Conservation (phyloP, 2,888 invertebrate genomes). For the Pterostichus madidus region DNA sequence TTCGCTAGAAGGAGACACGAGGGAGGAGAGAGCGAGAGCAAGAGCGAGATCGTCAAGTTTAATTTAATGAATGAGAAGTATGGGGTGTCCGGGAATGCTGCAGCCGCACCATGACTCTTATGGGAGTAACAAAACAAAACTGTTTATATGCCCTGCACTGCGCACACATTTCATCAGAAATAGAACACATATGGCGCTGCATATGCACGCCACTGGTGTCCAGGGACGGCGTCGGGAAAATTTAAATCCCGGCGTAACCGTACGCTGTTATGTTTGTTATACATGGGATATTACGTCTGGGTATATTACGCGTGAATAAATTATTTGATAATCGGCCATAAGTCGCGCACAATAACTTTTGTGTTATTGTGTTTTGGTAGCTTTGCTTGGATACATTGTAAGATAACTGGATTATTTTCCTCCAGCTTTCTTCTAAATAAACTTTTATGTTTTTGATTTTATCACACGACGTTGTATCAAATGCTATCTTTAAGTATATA, state of each 20-base stretch:
- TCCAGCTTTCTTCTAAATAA: constrained; percentile 41
- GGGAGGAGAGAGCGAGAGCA: neutral
- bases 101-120: constrained; percentile 54
- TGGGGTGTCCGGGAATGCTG: constrained; percentile 54
- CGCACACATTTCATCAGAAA: constrained; percentile 63
- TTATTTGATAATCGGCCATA: constrained; percentile 53
- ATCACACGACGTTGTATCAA: neutral
- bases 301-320: constrained; percentile 52
- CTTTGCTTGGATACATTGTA: constrained; percentile 2
- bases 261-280: constrained; percentile 39
- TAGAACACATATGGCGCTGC: constrained; percentile 51
- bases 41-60: constrained; percentile 24
- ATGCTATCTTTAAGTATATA: no score
- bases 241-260: constrained; percentile 30
- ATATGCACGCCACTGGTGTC: constrained; percentile 31
- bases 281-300: constrained; percentile 47
- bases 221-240: constrained; percentile 31
- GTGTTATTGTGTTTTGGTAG: constrained; percentile 28
- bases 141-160: constrained; percentile 63
- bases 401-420: constrained; percentile 38
- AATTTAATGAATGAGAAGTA: constrained; percentile 64
- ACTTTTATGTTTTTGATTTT: constrained; percentile 31
- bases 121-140: constrained; percentile 65
- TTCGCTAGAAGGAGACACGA: constrained; percentile 34
- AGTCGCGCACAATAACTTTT: constrained; percentile 41